A percentile compares a stretch with the other conserved stretches of the same genome.
Conservation (phyloP, 2,113 vertebrate species). For the Sisor rabdophorus region DNA sequence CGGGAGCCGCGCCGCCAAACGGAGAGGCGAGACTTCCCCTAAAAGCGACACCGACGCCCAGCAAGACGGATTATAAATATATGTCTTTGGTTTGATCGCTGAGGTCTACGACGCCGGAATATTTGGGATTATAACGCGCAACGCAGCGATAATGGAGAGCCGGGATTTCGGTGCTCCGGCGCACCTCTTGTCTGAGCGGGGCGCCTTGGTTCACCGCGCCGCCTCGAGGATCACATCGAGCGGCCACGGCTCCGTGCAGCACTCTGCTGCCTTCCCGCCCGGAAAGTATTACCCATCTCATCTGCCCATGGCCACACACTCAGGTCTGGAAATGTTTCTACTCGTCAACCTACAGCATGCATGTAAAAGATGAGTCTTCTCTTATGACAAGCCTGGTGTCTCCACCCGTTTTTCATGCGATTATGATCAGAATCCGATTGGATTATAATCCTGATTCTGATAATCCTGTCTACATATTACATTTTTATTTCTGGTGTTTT, state of each 20-base stretch:
- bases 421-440: background rate
- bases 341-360: background rate
- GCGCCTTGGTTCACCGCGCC: conserved; percentile 84
- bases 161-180: conserved; percentile 91
- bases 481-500: background rate
- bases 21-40: conserved; percentile 65
- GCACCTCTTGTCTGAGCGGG: conserved; percentile 87
- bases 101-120: conserved; percentile 57
- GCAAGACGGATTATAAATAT: conserved; percentile 69
- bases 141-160: conserved; percentile 82
- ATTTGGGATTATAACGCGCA: conserved; percentile 70
- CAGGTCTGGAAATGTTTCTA: conserved; percentile 76
- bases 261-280: conserved; percentile 84
- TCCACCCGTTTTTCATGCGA: background rate
- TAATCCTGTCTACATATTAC: too few species aligned
- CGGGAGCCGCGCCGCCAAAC: conserved; percentile 63
- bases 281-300: conserved; percentile 93
- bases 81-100: conserved; percentile 70
- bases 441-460: background rate
- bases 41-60: conserved; percentile 67
- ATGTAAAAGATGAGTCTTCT: background rate
- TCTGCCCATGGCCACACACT: conserved; percentile 92
- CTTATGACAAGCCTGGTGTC: background rate
- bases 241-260: conserved; percentile 82
- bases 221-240: conserved; percentile 81